phyloP scores from a whole-genome alignment of 1,140 invertebrate species.

The Melanaphis sacchari region DNA sequence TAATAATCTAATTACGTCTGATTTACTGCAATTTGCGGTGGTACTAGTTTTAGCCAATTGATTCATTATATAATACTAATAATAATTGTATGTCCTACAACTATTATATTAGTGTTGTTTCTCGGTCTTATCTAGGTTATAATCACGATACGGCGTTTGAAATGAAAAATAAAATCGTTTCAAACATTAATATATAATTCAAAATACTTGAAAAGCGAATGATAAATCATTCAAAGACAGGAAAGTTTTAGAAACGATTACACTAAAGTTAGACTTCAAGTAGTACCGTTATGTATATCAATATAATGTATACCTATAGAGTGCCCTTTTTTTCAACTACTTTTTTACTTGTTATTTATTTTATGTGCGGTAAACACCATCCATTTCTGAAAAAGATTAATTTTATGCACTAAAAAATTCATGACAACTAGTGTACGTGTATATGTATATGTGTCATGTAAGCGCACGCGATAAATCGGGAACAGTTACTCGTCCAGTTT shows the following conservation, averaged over 20 bases:
- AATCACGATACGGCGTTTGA: not conserved
- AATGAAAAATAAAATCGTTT: not conserved
- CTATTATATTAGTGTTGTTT: not conserved
- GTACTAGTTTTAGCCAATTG: not conserved
- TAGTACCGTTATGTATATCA: not conserved
- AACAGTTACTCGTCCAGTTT: not conserved
- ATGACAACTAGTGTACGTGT: not conserved
- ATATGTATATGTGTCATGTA: not conserved
- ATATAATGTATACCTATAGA: not conserved
- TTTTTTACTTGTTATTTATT: not conserved
- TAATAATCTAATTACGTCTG: not conserved
- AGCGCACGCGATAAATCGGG: not conserved
- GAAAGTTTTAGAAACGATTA: not conserved
- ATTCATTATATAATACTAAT: not conserved
- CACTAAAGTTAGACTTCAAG: not conserved
- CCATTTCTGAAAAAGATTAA: not conserved
- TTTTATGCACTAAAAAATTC: conserved; percentile 20
- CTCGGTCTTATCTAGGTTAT: not conserved
- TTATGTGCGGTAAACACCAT: not conserved
- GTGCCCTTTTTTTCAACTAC: not conserved
- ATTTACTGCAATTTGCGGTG: not conserved
- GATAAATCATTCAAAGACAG: not conserved
- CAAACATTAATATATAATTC: not conserved
- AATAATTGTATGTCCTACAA: too few relatives aligned
- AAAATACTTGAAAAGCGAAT: not conserved